Evolutionary conservation across 2,113 vertebrate genomes (phyloP).

Genomic region (Pterocles burchelli): DNA sequence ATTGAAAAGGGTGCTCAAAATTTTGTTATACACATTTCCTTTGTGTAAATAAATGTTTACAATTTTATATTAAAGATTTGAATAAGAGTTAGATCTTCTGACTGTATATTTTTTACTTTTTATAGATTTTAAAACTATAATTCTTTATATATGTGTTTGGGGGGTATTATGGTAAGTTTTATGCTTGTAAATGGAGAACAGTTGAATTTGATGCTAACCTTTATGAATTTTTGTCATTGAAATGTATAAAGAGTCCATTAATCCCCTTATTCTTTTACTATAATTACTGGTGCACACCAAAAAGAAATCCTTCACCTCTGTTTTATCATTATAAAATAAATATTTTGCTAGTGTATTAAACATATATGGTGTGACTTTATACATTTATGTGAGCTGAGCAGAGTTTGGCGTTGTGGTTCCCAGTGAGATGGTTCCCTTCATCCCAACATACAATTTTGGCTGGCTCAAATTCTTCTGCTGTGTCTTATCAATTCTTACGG

Average conservation of each 20-base stretch:
- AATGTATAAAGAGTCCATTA: conserved; percentile 80
- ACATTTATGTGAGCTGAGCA: not conserved
- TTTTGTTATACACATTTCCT: conserved; percentile 81
- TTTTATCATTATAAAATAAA: conserved; percentile 83
- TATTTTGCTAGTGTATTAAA: conserved; percentile 86
- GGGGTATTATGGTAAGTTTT: conserved; percentile 78
- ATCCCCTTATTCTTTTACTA: conserved; percentile 79
- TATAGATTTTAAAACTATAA: conserved; percentile 88
- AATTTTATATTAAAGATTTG: conserved; percentile 86
- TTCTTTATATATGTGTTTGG: conserved; percentile 83
- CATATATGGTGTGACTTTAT: conserved; percentile 40
- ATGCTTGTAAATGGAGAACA: conserved; percentile 80
- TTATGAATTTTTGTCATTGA: conserved; percentile 75
- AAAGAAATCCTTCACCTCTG: conserved; percentile 81
- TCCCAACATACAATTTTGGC: not conserved
- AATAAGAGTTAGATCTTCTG: conserved; percentile 83
- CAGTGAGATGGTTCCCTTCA: not conserved
- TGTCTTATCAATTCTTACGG: accelerated
- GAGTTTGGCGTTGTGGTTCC: not conserved
- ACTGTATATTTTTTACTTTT: conserved; percentile 91
- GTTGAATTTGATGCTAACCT: conserved; percentile 78
- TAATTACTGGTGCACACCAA: conserved; percentile 81
- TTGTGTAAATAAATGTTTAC: conserved; percentile 91
- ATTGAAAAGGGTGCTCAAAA: conserved; percentile 80
- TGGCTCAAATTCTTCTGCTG: not conserved